Conservation (phyloP, 2,888 invertebrate genomes). For the Macrophya annulata region DNA sequence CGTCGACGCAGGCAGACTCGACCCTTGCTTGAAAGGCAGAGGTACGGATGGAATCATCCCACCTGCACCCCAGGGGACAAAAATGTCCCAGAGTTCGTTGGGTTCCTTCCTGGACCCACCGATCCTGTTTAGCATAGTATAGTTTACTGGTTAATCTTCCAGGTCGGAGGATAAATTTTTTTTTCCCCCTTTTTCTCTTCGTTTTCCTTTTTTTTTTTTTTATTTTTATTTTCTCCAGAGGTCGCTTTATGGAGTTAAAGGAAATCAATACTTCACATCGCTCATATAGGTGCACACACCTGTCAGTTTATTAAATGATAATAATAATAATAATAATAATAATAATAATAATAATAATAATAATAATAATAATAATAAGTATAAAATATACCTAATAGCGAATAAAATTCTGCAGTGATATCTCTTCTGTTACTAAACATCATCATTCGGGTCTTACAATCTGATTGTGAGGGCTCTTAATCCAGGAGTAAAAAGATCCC, state of each 20-base stretch:
- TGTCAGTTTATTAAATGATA: neutral
- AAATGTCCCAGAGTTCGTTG: slow-evolving; percentile 50
- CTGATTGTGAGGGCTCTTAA: slow-evolving; percentile 50
- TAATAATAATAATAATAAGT: neutral
- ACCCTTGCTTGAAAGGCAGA: slow-evolving; percentile 31
- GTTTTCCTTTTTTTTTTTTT: neutral
- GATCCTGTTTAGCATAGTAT: slow-evolving; percentile 39
- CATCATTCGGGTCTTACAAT: slow-evolving; percentile 26
- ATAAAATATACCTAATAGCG: neutral
- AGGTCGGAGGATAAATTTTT: neutral
- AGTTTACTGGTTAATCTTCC: slow-evolving; percentile 45
- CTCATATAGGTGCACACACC: neutral
- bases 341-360: neutral
- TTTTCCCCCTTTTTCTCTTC: neutral
- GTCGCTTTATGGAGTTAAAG: neutral
- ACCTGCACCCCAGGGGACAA: slow-evolving; percentile 51
- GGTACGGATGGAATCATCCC: slow-evolving; percentile 44
- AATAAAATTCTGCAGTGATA: neutral
- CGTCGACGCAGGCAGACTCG: slow-evolving; percentile 31
- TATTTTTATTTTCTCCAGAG: too few species aligned
- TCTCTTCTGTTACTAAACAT: neutral
- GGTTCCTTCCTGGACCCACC: slow-evolving; percentile 5
- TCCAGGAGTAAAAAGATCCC: slow-evolving; percentile 30
- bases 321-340: too few species aligned
- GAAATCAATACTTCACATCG: slow-evolving; percentile 1